Conservation (phyloP, 2,113 vertebrate genomes). For the Psilopogon haemacephalus region DNA sequence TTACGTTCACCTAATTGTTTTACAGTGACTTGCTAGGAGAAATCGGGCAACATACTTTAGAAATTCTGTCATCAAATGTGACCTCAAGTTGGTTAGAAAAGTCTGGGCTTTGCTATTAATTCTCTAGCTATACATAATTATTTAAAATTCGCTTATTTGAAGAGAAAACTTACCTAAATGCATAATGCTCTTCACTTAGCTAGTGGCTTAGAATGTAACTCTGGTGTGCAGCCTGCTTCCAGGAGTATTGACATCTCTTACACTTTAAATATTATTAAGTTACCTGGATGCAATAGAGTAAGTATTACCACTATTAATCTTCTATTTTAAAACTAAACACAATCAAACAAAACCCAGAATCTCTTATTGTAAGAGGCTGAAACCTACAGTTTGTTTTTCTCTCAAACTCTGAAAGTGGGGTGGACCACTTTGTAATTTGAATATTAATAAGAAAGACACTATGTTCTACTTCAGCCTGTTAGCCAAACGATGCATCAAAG, state of each 20-base stretch:
- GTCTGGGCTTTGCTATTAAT: neutral
- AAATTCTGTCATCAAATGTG: neutral
- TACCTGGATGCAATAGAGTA: neutral
- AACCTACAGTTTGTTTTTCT: neutral
- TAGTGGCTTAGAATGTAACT: neutral
- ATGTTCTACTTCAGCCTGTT: neutral
- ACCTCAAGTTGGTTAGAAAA: neutral
- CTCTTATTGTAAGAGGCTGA: neutral
- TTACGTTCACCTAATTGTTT: neutral
- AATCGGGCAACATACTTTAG: constrained; percentile 18
- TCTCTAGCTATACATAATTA: neutral
- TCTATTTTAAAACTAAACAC: neutral
- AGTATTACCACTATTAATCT: neutral
- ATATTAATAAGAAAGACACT: neutral
- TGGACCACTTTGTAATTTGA: neutral
- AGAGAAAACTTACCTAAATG: neutral
- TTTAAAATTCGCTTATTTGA: neutral
- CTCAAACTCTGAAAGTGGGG: neutral
- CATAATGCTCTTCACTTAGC: neutral
- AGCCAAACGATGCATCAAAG: neutral
- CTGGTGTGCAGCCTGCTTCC: neutral
- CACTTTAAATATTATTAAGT: neutral
- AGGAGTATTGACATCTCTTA: neutral
- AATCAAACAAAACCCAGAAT: neutral
- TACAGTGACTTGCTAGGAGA: neutral